Percentiles rank a stretch among this genome's conserved stretches.
These are phyloP conservation scores for Willowsia nigromaculata DNA, from an alignment of 2,888 invertebrate genomes.

Conservation along the genomic window DNA sequence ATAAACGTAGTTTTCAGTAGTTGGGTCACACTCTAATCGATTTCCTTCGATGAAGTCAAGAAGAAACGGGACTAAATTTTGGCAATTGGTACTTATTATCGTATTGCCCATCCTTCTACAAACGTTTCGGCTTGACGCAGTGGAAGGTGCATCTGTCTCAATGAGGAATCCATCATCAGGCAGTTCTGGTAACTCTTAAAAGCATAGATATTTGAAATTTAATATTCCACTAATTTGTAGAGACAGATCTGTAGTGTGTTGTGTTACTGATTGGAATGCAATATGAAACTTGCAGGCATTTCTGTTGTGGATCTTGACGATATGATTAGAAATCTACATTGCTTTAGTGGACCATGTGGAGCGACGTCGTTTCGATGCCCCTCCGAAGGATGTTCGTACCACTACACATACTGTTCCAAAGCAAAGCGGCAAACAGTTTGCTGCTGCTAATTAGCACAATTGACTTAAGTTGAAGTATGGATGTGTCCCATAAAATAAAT, in stretches of 20 bases:
- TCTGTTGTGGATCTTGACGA: constrained; percentile 39
- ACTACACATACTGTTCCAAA: constrained; percentile 61
- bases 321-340: constrained; percentile 41
- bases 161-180: constrained; percentile 36
- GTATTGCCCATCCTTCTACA: constrained; percentile 13
- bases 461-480: not conserved
- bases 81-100: constrained; percentile 39
- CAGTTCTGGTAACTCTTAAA: constrained; percentile 4
- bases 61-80: not conserved
- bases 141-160: constrained; percentile 17
- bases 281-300: not conserved
- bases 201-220: not conserved
- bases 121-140: not conserved
- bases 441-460: constrained; percentile 31
- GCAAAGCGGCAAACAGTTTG: constrained; percentile 68
- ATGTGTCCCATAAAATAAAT: not conserved
- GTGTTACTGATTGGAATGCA: not conserved
- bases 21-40: not conserved
- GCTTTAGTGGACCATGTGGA: constrained; percentile 50
- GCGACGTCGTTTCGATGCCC: constrained; percentile 51
- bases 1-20: not conserved
- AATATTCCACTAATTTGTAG: no score
- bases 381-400: constrained; percentile 58
- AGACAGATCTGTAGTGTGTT: not conserved
- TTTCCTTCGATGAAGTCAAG: constrained; percentile 41